A percentile compares a stretch with the other conserved stretches of the same genome.
Evolutionary conservation across 2,888 invertebrate genomes (phyloP).

Genomic region (Drosophila siamana): DNA sequence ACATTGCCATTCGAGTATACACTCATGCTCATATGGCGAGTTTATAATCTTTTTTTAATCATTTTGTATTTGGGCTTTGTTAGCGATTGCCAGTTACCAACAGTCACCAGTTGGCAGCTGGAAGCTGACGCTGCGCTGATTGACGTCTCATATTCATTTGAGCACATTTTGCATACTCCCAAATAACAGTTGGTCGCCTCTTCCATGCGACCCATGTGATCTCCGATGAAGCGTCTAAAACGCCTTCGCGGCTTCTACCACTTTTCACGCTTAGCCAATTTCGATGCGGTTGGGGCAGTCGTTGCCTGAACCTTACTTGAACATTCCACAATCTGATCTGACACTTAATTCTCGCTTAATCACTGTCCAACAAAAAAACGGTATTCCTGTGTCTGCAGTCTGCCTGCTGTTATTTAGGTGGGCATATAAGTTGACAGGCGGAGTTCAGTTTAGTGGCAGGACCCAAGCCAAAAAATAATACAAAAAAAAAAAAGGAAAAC

Average conservation of each 20-base stretch:
- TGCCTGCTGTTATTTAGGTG: conserved; percentile 62
- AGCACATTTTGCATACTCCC: conserved; percentile 13
- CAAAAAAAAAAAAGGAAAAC: conserved; percentile 17
- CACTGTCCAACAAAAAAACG: conserved; percentile 69
- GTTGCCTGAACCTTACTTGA: not conserved
- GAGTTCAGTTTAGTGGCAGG: conserved; percentile 42
- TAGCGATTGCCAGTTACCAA: conserved; percentile 53
- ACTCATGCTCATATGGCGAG: conserved; percentile 39
- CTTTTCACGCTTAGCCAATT: conserved; percentile 54
- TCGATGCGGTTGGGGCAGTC: not conserved
- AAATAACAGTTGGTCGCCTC: conserved; percentile 18
- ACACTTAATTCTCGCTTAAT: conserved; percentile 80
- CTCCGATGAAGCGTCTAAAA: conserved; percentile 20
- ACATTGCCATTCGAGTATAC: conserved; percentile 43
- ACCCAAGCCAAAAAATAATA: conserved; percentile 3
- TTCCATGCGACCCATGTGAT: not conserved
- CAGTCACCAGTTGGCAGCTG: conserved; percentile 59
- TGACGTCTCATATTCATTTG: conserved; percentile 65
- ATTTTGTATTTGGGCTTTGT: conserved; percentile 72
- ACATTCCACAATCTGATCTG: conserved; percentile 38
- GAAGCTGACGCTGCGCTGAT: conserved; percentile 77
- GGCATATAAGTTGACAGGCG: conserved; percentile 74
- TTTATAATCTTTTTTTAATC: conserved; percentile 77
- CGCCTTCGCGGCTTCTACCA: conserved; percentile 27
- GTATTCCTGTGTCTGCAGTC: conserved; percentile 46